Evolutionary conservation across 2,888 invertebrate genomes (phyloP).

Genomic region (Drosophila cognata): DNA sequence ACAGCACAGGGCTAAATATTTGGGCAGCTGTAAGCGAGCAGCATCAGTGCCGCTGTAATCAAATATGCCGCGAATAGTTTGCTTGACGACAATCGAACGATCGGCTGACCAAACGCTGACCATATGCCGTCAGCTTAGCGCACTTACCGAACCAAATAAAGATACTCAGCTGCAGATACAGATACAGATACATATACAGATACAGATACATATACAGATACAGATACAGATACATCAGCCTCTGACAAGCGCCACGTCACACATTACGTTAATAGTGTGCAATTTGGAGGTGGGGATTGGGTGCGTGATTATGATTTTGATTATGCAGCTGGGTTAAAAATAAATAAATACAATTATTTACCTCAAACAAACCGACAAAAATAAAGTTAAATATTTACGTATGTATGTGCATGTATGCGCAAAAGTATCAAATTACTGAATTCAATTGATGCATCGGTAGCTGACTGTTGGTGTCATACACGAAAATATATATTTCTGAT

Average conservation of each 20-base stretch:
- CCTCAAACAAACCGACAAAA: background rate
- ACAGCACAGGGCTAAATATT: conserved; percentile 65
- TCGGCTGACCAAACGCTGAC: conserved; percentile 45
- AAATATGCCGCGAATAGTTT: conserved; percentile 63
- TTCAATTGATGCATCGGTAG: background rate
- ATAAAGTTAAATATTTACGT: background rate
- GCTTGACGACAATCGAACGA: conserved; percentile 17
- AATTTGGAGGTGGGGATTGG: conserved; percentile 31
- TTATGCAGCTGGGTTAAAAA: background rate
- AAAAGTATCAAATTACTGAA: background rate
- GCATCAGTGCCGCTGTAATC: conserved; percentile 39
- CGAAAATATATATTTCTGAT: background rate
- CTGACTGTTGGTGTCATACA: background rate
- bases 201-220: background rate
- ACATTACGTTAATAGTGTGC: conserved; percentile 66
- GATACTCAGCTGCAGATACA: conserved; percentile 8
- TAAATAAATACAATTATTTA: background rate
- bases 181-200: conserved; percentile 28
- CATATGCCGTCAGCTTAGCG: conserved; percentile 56
- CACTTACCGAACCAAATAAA: background rate
- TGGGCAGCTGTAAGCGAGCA: conserved; percentile 60
- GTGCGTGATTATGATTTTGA: background rate
- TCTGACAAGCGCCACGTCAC: conserved; percentile 52
- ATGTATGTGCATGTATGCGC: background rate
- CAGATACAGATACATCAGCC: conserved; percentile 45